Conservation (phyloP, 2,113 vertebrate species). For the Epinephelus fuscoguttatus region DNA sequence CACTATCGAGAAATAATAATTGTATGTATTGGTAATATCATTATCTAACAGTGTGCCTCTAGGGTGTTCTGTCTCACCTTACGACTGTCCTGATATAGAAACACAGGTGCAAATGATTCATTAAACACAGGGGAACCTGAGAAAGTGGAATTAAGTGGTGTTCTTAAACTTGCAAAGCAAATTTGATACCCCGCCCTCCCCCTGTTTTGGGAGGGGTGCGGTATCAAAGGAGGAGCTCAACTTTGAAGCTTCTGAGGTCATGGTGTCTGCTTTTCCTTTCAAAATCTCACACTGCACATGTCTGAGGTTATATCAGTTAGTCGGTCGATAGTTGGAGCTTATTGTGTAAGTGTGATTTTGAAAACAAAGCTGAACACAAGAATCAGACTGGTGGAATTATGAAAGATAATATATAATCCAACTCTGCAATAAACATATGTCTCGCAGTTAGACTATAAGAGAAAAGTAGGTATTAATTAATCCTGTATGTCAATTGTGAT, state of each 20-base stretch:
- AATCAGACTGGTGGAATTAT: neutral
- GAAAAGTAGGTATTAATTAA: neutral
- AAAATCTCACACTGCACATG: conserved; percentile 31
- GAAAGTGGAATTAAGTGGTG: conserved; percentile 81
- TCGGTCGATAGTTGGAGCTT: neutral
- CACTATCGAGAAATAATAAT: conserved; percentile 3
- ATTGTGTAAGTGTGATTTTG: conserved; percentile 14
- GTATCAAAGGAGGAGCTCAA: conserved; percentile 52
- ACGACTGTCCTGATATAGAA: conserved; percentile 73
- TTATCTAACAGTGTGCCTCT: conserved; percentile 16
- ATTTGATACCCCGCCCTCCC: conserved; percentile 66
- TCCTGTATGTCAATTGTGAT: neutral
- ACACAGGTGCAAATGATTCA: conserved; percentile 80
- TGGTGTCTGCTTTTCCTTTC: conserved; percentile 58
- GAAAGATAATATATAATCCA: neutral
- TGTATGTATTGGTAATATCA: neutral
- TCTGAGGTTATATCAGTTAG: conserved; percentile 30
- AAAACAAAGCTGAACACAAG: neutral
- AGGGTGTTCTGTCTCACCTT: conserved; percentile 54
- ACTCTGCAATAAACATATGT: neutral
- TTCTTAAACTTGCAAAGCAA: conserved; percentile 78
- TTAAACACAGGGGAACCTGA: conserved; percentile 79
- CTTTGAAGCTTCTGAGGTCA: conserved; percentile 57
- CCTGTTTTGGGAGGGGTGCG: conserved; percentile 44
- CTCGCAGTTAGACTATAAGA: neutral